Conservation (phyloP, 2,797 vertebrate genomes). For the Falco columbarius region DNA sequence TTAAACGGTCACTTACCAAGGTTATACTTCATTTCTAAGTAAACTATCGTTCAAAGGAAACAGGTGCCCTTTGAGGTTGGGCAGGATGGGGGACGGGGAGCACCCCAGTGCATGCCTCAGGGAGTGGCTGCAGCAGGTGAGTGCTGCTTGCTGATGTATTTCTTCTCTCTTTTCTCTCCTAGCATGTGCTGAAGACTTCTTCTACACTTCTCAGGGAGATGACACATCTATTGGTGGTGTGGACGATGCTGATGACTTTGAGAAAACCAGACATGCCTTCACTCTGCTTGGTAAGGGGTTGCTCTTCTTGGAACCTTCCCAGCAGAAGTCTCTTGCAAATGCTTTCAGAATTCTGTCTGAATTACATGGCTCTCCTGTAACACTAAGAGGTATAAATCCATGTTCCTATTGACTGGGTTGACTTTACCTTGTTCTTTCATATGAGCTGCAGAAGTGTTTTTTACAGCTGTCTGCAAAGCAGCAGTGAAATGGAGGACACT, state of each 20-base stretch:
- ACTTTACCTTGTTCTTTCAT: neutral
- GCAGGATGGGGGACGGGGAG: neutral
- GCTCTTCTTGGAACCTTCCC: neutral
- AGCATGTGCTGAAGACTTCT: constrained; percentile 91
- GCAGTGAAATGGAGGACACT: neutral
- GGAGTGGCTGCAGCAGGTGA: no score
- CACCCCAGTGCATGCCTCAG: rapidly evolving
- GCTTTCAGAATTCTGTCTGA: neutral
- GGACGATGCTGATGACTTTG: constrained; percentile 88
- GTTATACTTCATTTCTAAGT: neutral
- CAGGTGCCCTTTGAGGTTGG: rapidly evolving
- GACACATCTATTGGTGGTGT: constrained; percentile 86
- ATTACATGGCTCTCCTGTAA: neutral
- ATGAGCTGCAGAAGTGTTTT: neutral
- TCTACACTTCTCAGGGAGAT: constrained; percentile 87
- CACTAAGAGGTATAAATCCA: neutral
- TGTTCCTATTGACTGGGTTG: neutral
- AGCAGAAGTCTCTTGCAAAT: neutral
- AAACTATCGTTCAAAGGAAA: neutral
- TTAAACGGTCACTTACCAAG: rapidly evolving
- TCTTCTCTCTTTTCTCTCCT: neutral
- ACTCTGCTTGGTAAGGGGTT: constrained; percentile 85
- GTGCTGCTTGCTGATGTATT: neutral
- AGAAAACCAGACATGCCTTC: constrained; percentile 89
- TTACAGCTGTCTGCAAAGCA: neutral